Evolutionary conservation across 23 tunicate genomes (phyloP), one percentile per base, ranked within the genome.

Genomic region (Trididemnum nubilum): DNA sequence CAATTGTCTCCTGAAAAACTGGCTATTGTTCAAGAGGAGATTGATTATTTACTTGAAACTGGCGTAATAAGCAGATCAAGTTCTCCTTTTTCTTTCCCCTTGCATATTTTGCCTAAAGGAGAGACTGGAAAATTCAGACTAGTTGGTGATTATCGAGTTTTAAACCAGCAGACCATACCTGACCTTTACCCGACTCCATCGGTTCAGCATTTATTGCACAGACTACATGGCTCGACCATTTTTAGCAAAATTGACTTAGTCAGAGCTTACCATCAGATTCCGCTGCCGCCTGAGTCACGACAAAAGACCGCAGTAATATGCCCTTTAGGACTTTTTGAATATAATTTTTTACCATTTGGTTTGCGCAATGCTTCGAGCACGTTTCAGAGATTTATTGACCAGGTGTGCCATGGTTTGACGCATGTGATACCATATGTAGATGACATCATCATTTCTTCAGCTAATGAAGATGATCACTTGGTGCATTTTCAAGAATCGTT

Each of bases 331-430:
- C 23, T 65, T 1, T 70, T 82, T 52, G 78, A 82, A 71, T 69
- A 50, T 54, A 36, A 24, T 0, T 31, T 32, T n/a, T 40, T 69
- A 78, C 86, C 86, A 1, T 70, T 82, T 52, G 78, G 86, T 35
- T 67, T 82, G 1, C 15, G 69, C 9, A 82, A 82, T 51, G 78
- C 86, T 18, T 23, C 37, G 33, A 39, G 30, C 29, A 82, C 78
- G 2, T 71, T 82, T 44, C 86, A 70, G 35, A 66, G 86, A 32
- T 82, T 70, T 71, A 82, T 82, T 31, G 78, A 82, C 33, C 33
- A 71, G 29, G 78, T 82, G 50, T 82, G 44, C 27, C 74, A 51
- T 24, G 78, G 67, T 51, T 50, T 82, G 69, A 30, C 30, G 21
- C 31, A 34, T 50, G 74, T 71, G 38, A 28, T 70, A 15, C 67